Percentiles rank a stretch among this genome's conserved stretches.
Evolutionary conservation across 1,140 invertebrate genomes (phyloP).

Genomic region (Drosophila bifasciata): DNA sequence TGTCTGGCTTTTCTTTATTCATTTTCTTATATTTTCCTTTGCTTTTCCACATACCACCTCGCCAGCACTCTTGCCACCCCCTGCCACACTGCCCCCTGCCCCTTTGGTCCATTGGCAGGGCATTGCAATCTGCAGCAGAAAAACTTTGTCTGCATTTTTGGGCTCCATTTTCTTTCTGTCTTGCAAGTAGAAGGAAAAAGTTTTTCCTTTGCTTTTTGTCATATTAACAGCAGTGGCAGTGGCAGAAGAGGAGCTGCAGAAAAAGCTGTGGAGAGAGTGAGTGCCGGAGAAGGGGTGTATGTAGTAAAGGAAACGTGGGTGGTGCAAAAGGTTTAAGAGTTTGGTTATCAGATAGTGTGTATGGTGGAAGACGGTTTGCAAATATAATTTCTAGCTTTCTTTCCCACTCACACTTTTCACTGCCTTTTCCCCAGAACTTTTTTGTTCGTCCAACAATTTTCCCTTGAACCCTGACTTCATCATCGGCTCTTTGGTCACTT

Average conservation of each 20-base stretch:
- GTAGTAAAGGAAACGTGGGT: too few species aligned
- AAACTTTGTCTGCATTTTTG: conserved; percentile 76
- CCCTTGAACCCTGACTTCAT: conserved; percentile 28
- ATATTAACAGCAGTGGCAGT: conserved; percentile 69
- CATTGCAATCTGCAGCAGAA: conserved; percentile 62
- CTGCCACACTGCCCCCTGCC: background rate
- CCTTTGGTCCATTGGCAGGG: conserved; percentile 26
- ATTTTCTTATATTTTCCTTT: conserved; percentile 15
- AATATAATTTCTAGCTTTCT: conserved; percentile 48
- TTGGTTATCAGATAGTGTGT: conserved; percentile 39
- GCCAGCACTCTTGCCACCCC: conserved; percentile 13
- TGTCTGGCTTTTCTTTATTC: conserved; percentile 67
- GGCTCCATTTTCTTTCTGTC: conserved; percentile 18
- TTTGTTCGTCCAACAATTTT: conserved; percentile 4
- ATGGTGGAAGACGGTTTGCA: conserved; percentile 43
- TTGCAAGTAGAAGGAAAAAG: conserved; percentile 56
- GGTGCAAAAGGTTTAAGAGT: background rate
- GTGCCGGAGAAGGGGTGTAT: too few species aligned
- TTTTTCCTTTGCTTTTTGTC: conserved; percentile 77
- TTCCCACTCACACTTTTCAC: background rate
- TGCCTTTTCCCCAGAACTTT: conserved; percentile 28
- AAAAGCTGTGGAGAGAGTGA: too few species aligned
- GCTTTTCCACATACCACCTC: conserved; percentile 33
- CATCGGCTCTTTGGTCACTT: conserved; percentile 34
- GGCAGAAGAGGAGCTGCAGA: background rate